These are phyloP conservation scores for Sinonovacula constricta DNA, from an alignment of 1,140 invertebrate species.

Conservation along the genomic window DNA sequence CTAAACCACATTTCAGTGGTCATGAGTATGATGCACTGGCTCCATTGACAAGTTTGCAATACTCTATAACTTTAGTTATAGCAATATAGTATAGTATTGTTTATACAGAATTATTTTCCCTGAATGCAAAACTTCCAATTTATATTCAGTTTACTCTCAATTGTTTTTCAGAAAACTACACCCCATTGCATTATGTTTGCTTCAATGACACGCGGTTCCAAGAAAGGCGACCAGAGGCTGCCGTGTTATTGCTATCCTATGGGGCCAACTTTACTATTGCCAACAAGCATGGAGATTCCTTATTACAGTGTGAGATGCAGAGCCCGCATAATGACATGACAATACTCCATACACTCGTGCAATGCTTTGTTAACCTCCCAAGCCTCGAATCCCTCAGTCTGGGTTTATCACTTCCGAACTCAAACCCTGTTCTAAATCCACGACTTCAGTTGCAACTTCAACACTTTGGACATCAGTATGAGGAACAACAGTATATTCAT, in stretches of 20 bases:
- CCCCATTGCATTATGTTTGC: conserved; percentile 74
- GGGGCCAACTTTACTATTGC: conserved; percentile 70
- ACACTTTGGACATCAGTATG: too few relatives aligned
- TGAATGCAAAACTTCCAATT: too few relatives aligned
- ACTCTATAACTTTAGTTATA: too few relatives aligned
- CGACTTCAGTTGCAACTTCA: too few relatives aligned
- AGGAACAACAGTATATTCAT: too few relatives aligned
- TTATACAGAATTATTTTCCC: too few relatives aligned
- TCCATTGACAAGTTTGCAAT: too few relatives aligned
- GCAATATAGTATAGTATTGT: too few relatives aligned
- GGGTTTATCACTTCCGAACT: neutral
- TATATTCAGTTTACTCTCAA: too few relatives aligned
- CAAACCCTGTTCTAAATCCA: conserved; percentile 18
- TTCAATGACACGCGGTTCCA: conserved; percentile 68
- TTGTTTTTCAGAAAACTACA: conserved; percentile 64
- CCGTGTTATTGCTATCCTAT: conserved; percentile 71
- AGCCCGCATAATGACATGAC: conserved; percentile 55
- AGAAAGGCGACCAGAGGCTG: conserved; percentile 68
- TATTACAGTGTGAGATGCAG: conserved; percentile 68
- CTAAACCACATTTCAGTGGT: too few relatives aligned
- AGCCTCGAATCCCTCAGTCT: conserved; percentile 61
- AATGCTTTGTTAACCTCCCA: conserved; percentile 64
- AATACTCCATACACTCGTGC: conserved; percentile 70
- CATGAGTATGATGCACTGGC: too few relatives aligned
- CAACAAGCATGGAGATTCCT: conserved; percentile 63